Evolutionary conservation across 2,113 vertebrate species (phyloP).

Genomic region (Ramphastos sulfuratus): DNA sequence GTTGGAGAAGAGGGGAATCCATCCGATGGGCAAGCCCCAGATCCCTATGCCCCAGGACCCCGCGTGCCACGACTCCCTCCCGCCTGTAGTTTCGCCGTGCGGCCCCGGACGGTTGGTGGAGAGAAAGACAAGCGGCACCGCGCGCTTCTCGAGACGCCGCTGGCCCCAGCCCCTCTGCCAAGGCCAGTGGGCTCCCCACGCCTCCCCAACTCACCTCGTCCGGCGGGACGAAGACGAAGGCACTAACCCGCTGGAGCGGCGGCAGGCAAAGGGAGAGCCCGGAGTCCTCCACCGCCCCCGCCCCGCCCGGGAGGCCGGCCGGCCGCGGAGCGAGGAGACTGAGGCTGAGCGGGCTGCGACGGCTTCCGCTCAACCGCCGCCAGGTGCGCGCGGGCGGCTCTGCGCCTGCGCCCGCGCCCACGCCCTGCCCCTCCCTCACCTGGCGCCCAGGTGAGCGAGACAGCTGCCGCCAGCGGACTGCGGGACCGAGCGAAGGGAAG

Average conservation of each 20-base stretch:
- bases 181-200: too few species aligned
- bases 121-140: not conserved
- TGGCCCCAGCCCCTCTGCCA: too few species aligned
- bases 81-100: not conserved
- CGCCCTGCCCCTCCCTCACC: not conserved
- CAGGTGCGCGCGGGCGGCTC: constrained; percentile 83
- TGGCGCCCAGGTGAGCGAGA: constrained; percentile 51
- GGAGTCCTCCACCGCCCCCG: not conserved
- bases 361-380: constrained; percentile 81
- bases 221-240: not conserved
- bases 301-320: not conserved
- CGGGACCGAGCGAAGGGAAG: not conserved
- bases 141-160: not conserved
- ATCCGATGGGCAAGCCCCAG: not conserved
- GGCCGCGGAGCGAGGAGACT: not conserved
- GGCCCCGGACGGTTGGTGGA: not conserved
- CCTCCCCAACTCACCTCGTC: constrained; percentile 30
- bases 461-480: not conserved
- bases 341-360: not conserved
- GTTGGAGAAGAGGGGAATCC: not conserved
- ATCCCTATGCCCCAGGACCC: fast-evolving
- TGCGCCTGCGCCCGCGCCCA: not conserved
- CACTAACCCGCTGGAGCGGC: not conserved
- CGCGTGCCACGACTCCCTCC: not conserved
- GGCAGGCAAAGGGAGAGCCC: not conserved